Evolutionary conservation across 1,140 invertebrate species (phyloP), one percentile per base, ranked within the genome.

Genomic region (Lepidurus apus): DNA sequence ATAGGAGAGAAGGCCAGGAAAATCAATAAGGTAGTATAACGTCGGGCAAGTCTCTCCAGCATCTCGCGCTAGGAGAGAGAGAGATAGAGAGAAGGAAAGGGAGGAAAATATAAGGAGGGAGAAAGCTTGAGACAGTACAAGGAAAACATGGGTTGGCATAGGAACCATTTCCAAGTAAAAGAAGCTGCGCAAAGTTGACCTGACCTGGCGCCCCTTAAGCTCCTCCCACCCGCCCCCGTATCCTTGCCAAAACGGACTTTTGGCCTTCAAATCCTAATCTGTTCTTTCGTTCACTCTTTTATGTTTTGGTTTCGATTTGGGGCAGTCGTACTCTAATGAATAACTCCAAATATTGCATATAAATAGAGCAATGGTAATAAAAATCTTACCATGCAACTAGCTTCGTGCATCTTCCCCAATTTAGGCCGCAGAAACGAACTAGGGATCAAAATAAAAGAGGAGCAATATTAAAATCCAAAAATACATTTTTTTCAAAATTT

Each of bases 391-490:
- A 95, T 93, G 87, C 96, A 98, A 75, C 95, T 94, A 34, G 96
- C 94, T 87, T 99, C 97, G 86, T 98, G 96, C 75, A 97, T 87
- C 87, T 97, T 98, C 81, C 95, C 95, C 81, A 97, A 88, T 86
- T 96, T 95, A 13, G 96, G 95, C 83, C 95, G 87, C 74, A 95
- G 93, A 85, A 96, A 96, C 5, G 94, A 94, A 81, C 90, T 91
- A 84, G 73, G 88, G 87, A 81, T 80, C 79, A 80, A 84, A 80
- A 77, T 65, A 80, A 80, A 21, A 43, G 53, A 77, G 21, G 21
- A 17, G 17, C 43, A 43, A 26, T 47, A 17, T 73, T 10, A 13
- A 73, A 42, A 13, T 42, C 24, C 3, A 24, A 24, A 21, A 75
- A 75, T 21, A 34, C 4, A 4, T 75, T 75, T 75, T 26, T 17